Percentiles rank a stretch among this genome's conserved stretches.
phyloP scores from a whole-genome alignment of 2,888 invertebrate species.

The Tenthredo mesomela region DNA sequence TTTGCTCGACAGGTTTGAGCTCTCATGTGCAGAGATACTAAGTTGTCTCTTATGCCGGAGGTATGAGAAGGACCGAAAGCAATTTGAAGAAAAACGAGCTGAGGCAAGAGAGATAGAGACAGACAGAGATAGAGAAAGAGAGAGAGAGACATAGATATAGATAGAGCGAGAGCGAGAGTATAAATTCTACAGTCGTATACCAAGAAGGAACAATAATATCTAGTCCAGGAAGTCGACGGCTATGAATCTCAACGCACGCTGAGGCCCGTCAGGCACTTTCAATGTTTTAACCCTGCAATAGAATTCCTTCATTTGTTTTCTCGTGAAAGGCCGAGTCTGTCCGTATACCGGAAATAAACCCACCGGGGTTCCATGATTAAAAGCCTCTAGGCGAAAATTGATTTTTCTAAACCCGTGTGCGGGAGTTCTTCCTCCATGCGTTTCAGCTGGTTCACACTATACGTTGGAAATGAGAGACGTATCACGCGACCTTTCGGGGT shows the following conservation, averaged over 20 bases:
- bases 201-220: background rate
- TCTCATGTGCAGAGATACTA: background rate
- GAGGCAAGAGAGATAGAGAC: background rate
- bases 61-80: background rate
- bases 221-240: conserved; percentile 6
- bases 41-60: background rate
- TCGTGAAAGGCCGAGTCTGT: conserved; percentile 1
- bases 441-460: background rate
- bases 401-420: conserved; percentile 63
- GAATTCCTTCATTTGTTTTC: conserved; percentile 15
- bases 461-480: background rate
- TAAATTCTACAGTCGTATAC: background rate
- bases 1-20: background rate
- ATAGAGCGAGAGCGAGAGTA: background rate
- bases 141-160: background rate
- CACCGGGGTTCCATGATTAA: conserved; percentile 70
- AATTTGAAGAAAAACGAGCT: background rate
- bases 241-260: background rate
- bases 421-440: background rate
- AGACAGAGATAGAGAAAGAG: background rate
- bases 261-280: conserved; percentile 22
- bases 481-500: background rate
- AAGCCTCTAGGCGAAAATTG: conserved; percentile 72
- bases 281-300: conserved; percentile 11
- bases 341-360: conserved; percentile 68